A percentile compares a stretch with the other conserved stretches of the same genome.
Evolutionary conservation across 2,888 invertebrate genomes (phyloP).

Genomic region (Polia nebulosa): DNA sequence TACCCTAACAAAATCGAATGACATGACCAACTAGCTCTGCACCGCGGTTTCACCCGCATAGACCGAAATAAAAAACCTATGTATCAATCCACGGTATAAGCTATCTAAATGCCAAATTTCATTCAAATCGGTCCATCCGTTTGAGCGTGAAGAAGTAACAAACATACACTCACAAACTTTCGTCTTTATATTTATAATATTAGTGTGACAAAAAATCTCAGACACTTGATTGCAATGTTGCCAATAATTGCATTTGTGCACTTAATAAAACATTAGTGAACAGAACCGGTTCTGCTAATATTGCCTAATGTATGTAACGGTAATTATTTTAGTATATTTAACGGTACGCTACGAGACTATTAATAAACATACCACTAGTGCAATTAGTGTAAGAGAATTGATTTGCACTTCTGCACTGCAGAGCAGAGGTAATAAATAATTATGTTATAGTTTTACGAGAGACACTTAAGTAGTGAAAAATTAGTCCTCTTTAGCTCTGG

Average conservation of each 20-base stretch:
- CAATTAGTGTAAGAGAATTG: constrained; percentile 11
- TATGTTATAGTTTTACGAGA: neutral
- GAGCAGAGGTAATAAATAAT: neutral
- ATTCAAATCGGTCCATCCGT: too few species aligned
- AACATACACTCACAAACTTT: too few species aligned
- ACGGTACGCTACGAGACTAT: constrained; percentile 14
- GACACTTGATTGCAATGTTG: constrained; percentile 13
- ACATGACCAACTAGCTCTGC: too few species aligned
- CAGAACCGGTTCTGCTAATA: constrained; percentile 27
- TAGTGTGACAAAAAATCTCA: constrained; percentile 4
- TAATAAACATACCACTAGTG: constrained; percentile 5
- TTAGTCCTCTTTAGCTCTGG: too few species aligned
- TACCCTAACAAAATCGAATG: too few species aligned
- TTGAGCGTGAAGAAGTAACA: too few species aligned
- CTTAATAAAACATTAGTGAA: constrained; percentile 17
- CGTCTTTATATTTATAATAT: too few species aligned
- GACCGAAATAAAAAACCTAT: too few species aligned
- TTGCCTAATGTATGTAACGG: constrained; percentile 35
- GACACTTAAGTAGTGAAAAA: too few species aligned
- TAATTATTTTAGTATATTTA: constrained; percentile 24
- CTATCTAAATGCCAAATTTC: too few species aligned
- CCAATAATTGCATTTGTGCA: constrained; percentile 20
- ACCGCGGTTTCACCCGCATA: too few species aligned
- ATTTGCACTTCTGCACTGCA: constrained; percentile 8
- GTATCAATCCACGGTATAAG: too few species aligned